Base-by-base conservation (phyloP, 2,113 vertebrate genomes). In the Forbesichthys papilliferus region DNA sequence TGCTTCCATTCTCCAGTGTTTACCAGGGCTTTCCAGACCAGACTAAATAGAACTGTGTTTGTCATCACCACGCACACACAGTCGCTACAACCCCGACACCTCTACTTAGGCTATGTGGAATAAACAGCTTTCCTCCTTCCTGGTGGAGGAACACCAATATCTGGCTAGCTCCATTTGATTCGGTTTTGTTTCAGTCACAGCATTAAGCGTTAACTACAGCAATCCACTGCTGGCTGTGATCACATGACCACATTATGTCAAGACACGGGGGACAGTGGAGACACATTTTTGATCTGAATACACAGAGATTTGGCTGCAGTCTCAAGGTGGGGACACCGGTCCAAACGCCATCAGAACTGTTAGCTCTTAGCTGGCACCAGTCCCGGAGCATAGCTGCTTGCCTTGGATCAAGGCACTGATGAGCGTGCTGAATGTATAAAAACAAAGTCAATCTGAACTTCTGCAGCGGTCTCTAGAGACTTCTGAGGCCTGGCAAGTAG, bases 121-220 rank as follows among this genome's bases (percentile, higher is more conserved):
- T 92, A 91, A 91, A 90, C 89, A 86, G 88, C 87, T 90, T 91
- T 90, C 78, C 84, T 85, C 77, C 2, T 13, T 77, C 82, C 84
- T 74, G 79, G 56, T 75, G 87, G 87, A 86, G 86, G 81, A 90
- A 79, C 82, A 89, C 82, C 75, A 5, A 14, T 11, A 83, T 83
- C 73, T 69, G 66, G 74, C 51, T 64, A 76, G 16, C 18, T 57
- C 20, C 6, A 20, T 80, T 74, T 82, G 66, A 78, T 66, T 75
- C 67, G 54, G 13, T n/a, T 55, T 67, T 4, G 77, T 48, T 63
- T 68, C 66, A 48, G 62, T 61, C 69, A 67, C 68, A 6, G 74
- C 58, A 66, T 74, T 73, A 18, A 53, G 80, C 79, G 84, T 88
- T 89, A 79, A 87, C 81, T 75, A 11, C 59, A 78, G 71, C 10